Conservation (phyloP, 1,140 invertebrate genomes). For the Neotoxoptera formosana region DNA sequence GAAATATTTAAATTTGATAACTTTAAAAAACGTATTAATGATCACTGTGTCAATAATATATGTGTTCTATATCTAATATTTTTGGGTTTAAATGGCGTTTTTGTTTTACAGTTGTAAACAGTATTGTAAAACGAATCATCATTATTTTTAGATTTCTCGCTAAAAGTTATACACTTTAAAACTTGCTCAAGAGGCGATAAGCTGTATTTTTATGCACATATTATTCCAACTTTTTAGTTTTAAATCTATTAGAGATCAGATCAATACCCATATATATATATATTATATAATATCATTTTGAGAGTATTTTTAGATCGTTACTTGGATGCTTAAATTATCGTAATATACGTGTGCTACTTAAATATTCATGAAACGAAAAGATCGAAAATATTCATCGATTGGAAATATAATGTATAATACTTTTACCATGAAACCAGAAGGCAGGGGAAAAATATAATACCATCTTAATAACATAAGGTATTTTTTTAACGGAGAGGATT, state of each 20-base stretch:
- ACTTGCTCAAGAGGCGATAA: not conserved
- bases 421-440: not conserved
- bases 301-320: not conserved
- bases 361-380: not conserved
- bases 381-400: not conserved
- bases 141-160: not conserved
- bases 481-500: not conserved
- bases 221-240: slow-evolving; percentile 15
- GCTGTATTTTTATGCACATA: not conserved
- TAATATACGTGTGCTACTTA: not conserved
- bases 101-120: not conserved
- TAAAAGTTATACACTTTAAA: slow-evolving; percentile 2
- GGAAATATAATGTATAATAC: not conserved
- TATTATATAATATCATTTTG: not conserved
- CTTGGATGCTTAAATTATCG: not conserved
- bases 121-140: not conserved
- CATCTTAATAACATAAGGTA: not conserved
- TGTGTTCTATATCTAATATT: not conserved
- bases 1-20: not conserved
- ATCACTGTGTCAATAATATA: not conserved
- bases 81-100: not conserved
- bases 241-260: not conserved
- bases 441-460: not conserved
- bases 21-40: not conserved
- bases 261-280: not conserved